These are phyloP conservation scores for Donacobius atricapilla DNA, from an alignment of 2,113 vertebrate species.

Conservation along the genomic window DNA sequence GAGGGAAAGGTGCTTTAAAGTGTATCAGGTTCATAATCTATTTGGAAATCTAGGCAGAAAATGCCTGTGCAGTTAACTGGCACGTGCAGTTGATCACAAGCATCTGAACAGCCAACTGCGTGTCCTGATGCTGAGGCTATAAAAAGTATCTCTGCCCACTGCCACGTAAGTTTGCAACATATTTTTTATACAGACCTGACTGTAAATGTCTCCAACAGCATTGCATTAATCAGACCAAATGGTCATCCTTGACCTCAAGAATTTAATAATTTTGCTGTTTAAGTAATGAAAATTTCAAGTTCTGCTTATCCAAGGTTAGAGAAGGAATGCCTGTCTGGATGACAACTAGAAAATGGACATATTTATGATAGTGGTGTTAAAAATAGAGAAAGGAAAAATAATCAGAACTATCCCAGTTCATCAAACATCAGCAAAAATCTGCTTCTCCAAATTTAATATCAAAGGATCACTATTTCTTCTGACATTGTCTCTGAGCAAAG, in stretches of 20 bases:
- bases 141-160: background rate
- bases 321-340: background rate
- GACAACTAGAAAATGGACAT: background rate
- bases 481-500: conserved; percentile 18
- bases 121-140: rapidly evolving
- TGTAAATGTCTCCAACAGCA: background rate
- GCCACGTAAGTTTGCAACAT: background rate
- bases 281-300: background rate
- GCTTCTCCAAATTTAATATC: conserved; percentile 24
- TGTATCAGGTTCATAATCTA: background rate
- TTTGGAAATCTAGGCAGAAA: background rate
- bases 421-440: background rate
- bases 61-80: background rate
- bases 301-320: background rate
- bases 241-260: background rate
- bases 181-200: background rate
- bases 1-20: background rate
- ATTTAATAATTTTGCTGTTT: background rate
- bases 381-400: background rate
- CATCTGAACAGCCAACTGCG: background rate
- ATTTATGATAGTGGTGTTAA: background rate
- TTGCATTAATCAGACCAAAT: background rate
- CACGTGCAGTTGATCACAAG: background rate
- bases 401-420: background rate
- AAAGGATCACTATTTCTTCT: conserved; percentile 25